Conservation (phyloP, 2,797 vertebrate species). For the Limosa lapponica region DNA sequence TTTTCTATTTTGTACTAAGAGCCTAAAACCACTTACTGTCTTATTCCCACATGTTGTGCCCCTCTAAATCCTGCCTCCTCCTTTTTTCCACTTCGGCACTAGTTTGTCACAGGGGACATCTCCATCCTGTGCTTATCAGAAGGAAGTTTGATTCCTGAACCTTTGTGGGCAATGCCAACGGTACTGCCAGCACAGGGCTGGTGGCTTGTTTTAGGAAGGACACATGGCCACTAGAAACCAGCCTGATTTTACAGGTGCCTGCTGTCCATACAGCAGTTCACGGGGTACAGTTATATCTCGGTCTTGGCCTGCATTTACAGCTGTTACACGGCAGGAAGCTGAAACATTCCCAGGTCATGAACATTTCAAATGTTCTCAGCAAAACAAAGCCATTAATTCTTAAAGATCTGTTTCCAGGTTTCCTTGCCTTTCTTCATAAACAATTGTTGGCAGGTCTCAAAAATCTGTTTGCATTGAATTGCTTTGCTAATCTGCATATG, state of each 20-base stretch:
- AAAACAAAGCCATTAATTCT: not conserved
- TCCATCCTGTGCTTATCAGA: not conserved
- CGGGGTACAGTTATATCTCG: not conserved
- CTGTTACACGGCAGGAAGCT: accelerated
- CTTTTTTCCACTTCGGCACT: accelerated
- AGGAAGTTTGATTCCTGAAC: not conserved
- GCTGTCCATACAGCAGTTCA: not conserved
- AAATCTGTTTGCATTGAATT: constrained; percentile 30
- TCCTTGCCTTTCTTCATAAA: not conserved
- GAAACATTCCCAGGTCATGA: not conserved
- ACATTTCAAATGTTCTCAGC: not conserved
- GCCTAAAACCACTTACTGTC: not conserved
- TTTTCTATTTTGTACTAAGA: not conserved
- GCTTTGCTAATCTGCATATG: constrained; percentile 60
- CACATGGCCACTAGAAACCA: accelerated
- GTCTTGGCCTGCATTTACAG: not conserved
- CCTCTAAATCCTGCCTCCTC: not conserved
- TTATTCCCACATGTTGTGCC: accelerated
- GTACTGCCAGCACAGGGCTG: accelerated
- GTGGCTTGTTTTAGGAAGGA: not conserved
- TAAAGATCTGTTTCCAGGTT: not conserved
- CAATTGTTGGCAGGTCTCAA: constrained; percentile 30
- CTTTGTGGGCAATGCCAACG: not conserved
- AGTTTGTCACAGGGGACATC: accelerated
- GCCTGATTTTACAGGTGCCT: not conserved